These are phyloP conservation scores for Mythimna vitellina DNA, from an alignment of 2,888 invertebrate species.

Conservation along the genomic window DNA sequence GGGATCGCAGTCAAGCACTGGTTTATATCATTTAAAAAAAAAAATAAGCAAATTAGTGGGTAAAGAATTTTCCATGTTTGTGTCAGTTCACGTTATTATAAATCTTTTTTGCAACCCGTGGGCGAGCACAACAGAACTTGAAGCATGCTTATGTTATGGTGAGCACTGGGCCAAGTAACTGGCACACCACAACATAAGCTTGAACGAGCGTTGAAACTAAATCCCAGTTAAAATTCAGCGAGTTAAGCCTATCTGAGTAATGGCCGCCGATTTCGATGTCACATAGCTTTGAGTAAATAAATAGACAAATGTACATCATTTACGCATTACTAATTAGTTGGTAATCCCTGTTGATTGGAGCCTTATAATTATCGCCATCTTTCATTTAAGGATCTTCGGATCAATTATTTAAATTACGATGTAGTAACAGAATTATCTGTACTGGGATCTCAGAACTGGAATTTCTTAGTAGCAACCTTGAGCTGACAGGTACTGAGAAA, in stretches of 20 bases:
- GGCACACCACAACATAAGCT: neutral
- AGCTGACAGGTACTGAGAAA: too few relatives aligned
- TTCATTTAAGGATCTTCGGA: conserved; percentile 18
- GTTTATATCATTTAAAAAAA: too few relatives aligned
- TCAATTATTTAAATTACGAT: conserved; percentile 17
- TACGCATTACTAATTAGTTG: conserved; percentile 68
- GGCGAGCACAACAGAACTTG: too few relatives aligned
- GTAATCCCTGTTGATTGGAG: conserved; percentile 49
- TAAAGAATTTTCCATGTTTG: neutral
- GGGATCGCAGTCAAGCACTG: too few relatives aligned
- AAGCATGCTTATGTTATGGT: too few relatives aligned
- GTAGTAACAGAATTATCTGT: neutral
- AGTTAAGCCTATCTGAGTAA: conserved; percentile 85
- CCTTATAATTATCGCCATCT: conserved; percentile 33
- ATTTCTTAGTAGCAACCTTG: too few relatives aligned
- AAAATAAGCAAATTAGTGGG: too few relatives aligned
- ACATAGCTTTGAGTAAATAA: conserved; percentile 82
- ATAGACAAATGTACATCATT: conserved; percentile 79
- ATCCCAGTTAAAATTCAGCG: conserved; percentile 86
- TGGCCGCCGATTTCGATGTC: conserved; percentile 74
- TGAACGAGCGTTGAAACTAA: conserved; percentile 73
- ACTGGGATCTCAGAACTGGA: neutral
- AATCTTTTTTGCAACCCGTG: neutral
- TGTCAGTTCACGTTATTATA: neutral
- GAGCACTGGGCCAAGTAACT: conserved; percentile 40